Base-by-base conservation (phyloP, 2,113 vertebrate species). In the Blennius ocellaris region DNA sequence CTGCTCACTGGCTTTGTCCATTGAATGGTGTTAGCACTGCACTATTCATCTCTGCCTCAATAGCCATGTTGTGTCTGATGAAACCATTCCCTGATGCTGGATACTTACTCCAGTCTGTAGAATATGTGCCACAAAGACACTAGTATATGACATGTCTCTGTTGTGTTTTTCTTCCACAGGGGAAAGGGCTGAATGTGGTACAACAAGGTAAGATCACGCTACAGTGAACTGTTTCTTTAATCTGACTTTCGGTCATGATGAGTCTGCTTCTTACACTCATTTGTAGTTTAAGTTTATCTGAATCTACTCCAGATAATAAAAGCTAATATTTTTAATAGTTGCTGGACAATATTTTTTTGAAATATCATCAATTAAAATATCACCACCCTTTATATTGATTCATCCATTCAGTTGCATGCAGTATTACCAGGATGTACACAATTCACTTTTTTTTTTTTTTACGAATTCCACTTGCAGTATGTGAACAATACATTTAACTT, bases 141-240 rank as follows among this genome's bases (percentile, higher is more conserved):
- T 83, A 67, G 68, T 71, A 76, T 60, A 56, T 80, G 71, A 91
- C 76, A 58, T 58, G 67, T 79, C 53, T 70, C 56, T 84, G 16
- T 69, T 78, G 66, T 84, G n/a, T 50, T 15, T 51, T 64, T 56
- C 43, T 60, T 84, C 57, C 82, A 0, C 74, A 99, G 98, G 98
- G 85, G 97, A 99, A 89, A 93, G 97, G 88, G 96, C 97, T 0
- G 97, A 99, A 67, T 99, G 97, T 0, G 98, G 98, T 78, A 99
- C 97, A 14, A 99, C 97, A 82, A 98, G 98, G 98, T 99, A 94
- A 94, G 95, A 78, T 60, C 8, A n/a, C 12, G 43, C 76, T 58
- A 14, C 53, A 64, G 15, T 49, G 11, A 51, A 43, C 45, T 17
- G 39, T 62, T 60, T 66, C 53, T 71, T 39, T 77, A 70, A 49